Conservation (phyloP, 2,113 vertebrate genomes). For the Lagenorhynchus albirostris region DNA sequence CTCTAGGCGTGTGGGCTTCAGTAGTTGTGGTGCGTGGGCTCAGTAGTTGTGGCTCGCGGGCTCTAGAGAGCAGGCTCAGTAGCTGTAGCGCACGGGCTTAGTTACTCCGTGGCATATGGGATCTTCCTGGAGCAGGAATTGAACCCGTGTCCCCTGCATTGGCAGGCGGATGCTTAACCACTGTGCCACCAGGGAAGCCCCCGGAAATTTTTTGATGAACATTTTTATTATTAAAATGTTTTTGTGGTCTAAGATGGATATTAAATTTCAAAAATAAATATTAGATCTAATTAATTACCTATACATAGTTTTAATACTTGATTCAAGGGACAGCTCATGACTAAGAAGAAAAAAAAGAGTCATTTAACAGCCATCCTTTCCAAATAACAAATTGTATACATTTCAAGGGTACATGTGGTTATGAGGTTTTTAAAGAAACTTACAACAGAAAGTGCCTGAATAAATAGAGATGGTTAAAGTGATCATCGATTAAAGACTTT, state of each 20-base stretch:
- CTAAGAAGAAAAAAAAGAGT: not conserved
- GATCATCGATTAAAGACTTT: not conserved
- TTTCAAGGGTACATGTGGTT: not conserved
- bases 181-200: too few species aligned
- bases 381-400: not conserved
- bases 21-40: too few species aligned
- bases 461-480: not conserved
- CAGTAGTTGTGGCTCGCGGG: too few species aligned
- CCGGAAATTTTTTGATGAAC: not conserved
- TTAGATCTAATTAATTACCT: conserved; percentile 16
- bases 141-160: too few species aligned
- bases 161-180: too few species aligned
- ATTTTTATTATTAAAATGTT: not conserved
- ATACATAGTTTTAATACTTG: not conserved
- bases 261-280: conserved; percentile 35
- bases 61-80: too few species aligned
- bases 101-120: too few species aligned
- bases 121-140: too few species aligned
- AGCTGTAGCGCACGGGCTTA: too few species aligned
- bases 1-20: too few species aligned
- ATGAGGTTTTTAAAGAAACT: not conserved
- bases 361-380: not conserved
- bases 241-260: not conserved
- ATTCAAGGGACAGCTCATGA: not conserved
- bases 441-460: not conserved